Evolutionary conservation across 1,140 invertebrate genomes (phyloP).

Genomic region (Anastrepha ludens): DNA sequence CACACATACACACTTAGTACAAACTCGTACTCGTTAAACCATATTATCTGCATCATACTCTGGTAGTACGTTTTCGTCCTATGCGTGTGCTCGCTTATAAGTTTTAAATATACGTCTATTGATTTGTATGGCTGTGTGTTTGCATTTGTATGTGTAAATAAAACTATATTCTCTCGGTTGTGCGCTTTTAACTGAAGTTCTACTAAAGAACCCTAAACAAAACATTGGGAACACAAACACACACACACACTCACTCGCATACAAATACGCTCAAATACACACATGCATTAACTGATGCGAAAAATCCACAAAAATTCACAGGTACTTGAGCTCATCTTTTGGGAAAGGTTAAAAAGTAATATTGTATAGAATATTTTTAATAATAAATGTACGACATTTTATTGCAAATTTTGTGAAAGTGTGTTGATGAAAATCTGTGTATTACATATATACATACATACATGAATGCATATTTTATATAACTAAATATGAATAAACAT

Average conservation of each 20-base stretch:
- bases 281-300: not conserved
- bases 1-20: too few relatives aligned
- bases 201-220: constrained; percentile 37
- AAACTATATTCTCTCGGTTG: constrained; percentile 47
- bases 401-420: too few relatives aligned
- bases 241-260: not conserved
- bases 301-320: too few relatives aligned
- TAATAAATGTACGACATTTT: too few relatives aligned
- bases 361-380: too few relatives aligned
- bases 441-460: too few relatives aligned
- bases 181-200: constrained; percentile 49
- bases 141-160: constrained; percentile 51
- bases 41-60: not conserved
- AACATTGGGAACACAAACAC: not conserved
- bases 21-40: too few relatives aligned
- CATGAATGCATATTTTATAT: too few relatives aligned
- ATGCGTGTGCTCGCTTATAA: not conserved
- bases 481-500: too few relatives aligned
- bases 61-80: not conserved
- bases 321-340: too few relatives aligned
- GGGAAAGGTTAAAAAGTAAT: too few relatives aligned
- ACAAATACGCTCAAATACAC: not conserved
- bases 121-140: constrained; percentile 50
- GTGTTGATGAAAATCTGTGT: too few relatives aligned
- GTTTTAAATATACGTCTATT: not conserved